These are phyloP conservation scores for Stigmatopora nigra DNA, from an alignment of 2,113 vertebrate genomes.

Conservation along the genomic window DNA sequence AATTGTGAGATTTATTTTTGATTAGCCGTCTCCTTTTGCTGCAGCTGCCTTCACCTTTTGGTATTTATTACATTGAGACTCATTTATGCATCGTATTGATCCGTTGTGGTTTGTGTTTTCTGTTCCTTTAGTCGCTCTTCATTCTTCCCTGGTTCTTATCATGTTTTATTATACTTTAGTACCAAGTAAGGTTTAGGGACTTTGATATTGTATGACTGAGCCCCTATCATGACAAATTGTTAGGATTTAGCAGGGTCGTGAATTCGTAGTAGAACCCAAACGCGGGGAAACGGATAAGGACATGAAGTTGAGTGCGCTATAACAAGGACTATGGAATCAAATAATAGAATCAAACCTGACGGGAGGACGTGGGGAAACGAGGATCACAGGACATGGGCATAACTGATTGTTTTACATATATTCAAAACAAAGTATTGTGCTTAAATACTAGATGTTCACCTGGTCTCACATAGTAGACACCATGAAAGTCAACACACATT, in stretches of 20 bases:
- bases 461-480: slow-evolving; percentile 11
- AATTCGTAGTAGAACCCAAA: no score
- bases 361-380: no score
- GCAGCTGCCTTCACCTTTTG: not conserved
- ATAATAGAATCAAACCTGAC: no score
- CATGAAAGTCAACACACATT: slow-evolving; percentile 58
- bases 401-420: no score
- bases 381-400: no score
- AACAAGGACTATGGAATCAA: no score
- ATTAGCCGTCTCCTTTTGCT: not conserved
- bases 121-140: not conserved
- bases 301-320: no score
- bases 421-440: no score
- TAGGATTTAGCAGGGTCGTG: not conserved
- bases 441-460: not conserved
- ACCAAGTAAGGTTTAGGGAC: not conserved
- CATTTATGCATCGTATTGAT: not conserved
- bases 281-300: no score
- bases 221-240: not conserved
- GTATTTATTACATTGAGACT: not conserved
- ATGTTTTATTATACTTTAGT: not conserved
- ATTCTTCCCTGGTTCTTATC: not conserved
- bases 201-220: not conserved
- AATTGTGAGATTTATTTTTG: not conserved
- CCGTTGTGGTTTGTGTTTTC: not conserved